A percentile compares a stretch with the other conserved stretches of the same genome.
Evolutionary conservation across 2,888 invertebrate genomes (phyloP).

Genomic region (Aphidoletes aphidimyza): DNA sequence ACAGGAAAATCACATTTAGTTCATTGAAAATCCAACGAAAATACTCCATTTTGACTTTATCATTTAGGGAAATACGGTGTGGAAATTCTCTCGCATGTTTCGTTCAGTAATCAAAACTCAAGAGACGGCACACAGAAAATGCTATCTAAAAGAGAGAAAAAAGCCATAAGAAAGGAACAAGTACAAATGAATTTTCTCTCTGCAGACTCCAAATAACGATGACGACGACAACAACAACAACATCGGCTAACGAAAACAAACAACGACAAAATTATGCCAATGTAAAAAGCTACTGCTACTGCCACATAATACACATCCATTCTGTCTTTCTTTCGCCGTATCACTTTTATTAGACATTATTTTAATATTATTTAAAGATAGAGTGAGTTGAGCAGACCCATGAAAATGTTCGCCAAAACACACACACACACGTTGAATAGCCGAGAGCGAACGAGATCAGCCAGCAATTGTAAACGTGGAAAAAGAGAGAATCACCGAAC

Average conservation of each 20-base stretch:
- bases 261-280: constrained; percentile 21
- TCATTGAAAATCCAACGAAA: background rate
- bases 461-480: constrained; percentile 28
- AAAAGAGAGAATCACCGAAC: background rate
- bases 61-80: background rate
- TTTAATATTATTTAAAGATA: constrained; percentile 51
- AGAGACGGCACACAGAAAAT: background rate
- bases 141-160: background rate
- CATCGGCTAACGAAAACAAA: constrained; percentile 48
- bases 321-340: constrained; percentile 15
- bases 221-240: background rate
- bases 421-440: background rate
- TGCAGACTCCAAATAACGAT: background rate
- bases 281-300: constrained; percentile 37
- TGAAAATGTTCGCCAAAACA: background rate
- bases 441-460: background rate
- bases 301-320: constrained; percentile 11
- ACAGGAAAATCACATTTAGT: background rate
- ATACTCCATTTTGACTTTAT: constrained; percentile 20
- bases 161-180: background rate
- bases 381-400: constrained; percentile 20
- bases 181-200: constrained; percentile 20
- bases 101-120: constrained; percentile 10
- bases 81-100: background rate
- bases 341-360: constrained; percentile 51